Evolutionary conservation across 2,888 invertebrate genomes (phyloP).

Genomic region (Adelphocoris suturalis): DNA sequence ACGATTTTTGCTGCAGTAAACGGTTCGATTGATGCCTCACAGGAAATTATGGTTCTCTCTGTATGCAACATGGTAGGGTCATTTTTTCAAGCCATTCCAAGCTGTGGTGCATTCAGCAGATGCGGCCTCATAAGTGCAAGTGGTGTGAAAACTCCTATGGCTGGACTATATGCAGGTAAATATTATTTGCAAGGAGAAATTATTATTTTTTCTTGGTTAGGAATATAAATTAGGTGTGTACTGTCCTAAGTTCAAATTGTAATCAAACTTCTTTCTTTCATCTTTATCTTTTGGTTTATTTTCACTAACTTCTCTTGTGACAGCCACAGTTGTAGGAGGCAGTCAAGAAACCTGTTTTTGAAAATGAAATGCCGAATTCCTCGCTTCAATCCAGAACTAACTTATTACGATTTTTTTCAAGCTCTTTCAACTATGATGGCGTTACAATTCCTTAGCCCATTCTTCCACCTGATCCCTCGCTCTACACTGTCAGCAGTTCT

Average conservation of each 20-base stretch:
- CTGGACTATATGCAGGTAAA: conserved; percentile 88
- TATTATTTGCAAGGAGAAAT: no score
- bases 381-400: no score
- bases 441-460: conserved; percentile 90
- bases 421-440: conserved; percentile 90
- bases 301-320: no score
- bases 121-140: conserved; percentile 94
- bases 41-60: conserved; percentile 94
- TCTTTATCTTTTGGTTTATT: no score
- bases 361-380: no score
- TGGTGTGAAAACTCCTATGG: conserved; percentile 91
- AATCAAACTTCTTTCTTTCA: no score
- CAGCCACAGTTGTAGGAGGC: no score
- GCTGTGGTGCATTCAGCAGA: conserved; percentile 92
- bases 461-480: conserved; percentile 92
- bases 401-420: conserved; percentile 77
- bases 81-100: conserved; percentile 92
- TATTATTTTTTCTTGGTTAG: no score
- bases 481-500: conserved; percentile 92
- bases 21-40: conserved; percentile 91
- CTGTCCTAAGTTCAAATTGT: no score
- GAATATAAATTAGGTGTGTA: no score
- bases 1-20: conserved; percentile 39
- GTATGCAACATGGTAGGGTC: conserved; percentile 90
- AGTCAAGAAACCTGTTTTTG: no score